A percentile compares a stretch with the other conserved stretches of the same genome.
These are phyloP conservation scores for Sylvia atricapilla DNA, from an alignment of 2,113 vertebrate species.

Conservation along the genomic window DNA sequence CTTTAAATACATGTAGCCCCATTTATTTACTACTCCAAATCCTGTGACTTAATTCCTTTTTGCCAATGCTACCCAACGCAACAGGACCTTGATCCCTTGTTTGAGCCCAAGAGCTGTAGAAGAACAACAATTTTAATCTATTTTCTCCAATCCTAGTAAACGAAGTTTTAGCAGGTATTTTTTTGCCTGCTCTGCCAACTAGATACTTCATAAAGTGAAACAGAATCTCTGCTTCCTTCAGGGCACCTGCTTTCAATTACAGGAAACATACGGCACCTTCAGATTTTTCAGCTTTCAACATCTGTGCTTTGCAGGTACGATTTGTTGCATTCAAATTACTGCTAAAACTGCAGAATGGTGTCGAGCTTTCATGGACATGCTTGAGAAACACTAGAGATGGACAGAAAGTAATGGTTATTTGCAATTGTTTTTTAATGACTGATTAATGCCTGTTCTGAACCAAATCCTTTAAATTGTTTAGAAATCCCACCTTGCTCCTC, in stretches of 20 bases:
- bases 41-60: neutral
- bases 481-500: neutral
- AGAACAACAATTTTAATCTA: constrained; percentile 28
- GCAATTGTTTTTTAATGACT: constrained; percentile 35
- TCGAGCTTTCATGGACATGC: neutral
- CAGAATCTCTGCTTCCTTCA: constrained; percentile 57
- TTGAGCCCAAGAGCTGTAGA: neutral
- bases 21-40: neutral
- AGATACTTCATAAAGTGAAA: constrained; percentile 57
- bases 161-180: constrained; percentile 31
- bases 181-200: constrained; percentile 47
- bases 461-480: constrained; percentile 21
- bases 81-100: neutral
- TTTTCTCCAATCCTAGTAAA: constrained; percentile 1
- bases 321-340: constrained; percentile 58
- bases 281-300: constrained; percentile 62
- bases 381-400: constrained; percentile 14
- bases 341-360: constrained; percentile 32
- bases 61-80: neutral
- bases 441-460: constrained; percentile 14
- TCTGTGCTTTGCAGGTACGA: constrained; percentile 55
- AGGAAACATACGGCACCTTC: constrained; percentile 58
- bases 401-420: neutral
- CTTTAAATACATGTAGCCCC: neutral
- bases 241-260: constrained; percentile 64